A percentile compares a stretch with the other conserved stretches of the same genome.
phyloP scores from a whole-genome alignment of 1,140 invertebrate genomes.

The Dendroctonus ponderosae region DNA sequence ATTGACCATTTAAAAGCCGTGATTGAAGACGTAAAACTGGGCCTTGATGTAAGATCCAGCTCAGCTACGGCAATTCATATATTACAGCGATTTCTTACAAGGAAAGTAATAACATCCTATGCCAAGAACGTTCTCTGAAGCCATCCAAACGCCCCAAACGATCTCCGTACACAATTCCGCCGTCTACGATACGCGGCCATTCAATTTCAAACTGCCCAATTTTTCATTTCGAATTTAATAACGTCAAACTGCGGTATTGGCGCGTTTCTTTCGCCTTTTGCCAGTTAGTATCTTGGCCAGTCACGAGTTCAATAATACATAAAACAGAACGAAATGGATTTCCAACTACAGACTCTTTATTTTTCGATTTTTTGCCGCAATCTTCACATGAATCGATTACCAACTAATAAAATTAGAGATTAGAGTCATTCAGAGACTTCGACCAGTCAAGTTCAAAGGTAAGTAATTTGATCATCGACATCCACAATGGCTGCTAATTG shows the following conservation, averaged over 20 bases:
- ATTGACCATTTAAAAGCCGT: too few species aligned
- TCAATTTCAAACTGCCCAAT: constrained; percentile 52
- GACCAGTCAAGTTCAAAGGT: too few species aligned
- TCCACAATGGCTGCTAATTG: too few species aligned
- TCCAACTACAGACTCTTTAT: neutral
- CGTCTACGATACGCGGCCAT: constrained; percentile 44
- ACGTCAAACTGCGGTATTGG: constrained; percentile 47
- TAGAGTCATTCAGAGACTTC: too few species aligned
- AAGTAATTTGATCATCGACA: too few species aligned
- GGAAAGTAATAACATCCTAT: constrained; percentile 8
- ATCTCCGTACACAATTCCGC: constrained; percentile 44
- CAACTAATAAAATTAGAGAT: too few species aligned
- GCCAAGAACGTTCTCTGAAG: constrained; percentile 3
- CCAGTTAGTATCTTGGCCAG: constrained; percentile 38
- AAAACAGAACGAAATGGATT: constrained; percentile 47
- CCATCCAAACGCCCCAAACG: constrained; percentile 43
- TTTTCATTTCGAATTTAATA: constrained; percentile 53
- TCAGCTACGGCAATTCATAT: neutral
- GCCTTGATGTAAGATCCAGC: neutral
- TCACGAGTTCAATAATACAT: constrained; percentile 45
- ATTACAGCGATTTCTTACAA: neutral
- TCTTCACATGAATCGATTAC: neutral
- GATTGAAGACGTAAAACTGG: too few species aligned
- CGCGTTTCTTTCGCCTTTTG: constrained; percentile 34
- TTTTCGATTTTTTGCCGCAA: neutral